Evolutionary conservation across 2,113 vertebrate species (phyloP).

Genomic region (Cryptomyrus ogoouensis): DNA sequence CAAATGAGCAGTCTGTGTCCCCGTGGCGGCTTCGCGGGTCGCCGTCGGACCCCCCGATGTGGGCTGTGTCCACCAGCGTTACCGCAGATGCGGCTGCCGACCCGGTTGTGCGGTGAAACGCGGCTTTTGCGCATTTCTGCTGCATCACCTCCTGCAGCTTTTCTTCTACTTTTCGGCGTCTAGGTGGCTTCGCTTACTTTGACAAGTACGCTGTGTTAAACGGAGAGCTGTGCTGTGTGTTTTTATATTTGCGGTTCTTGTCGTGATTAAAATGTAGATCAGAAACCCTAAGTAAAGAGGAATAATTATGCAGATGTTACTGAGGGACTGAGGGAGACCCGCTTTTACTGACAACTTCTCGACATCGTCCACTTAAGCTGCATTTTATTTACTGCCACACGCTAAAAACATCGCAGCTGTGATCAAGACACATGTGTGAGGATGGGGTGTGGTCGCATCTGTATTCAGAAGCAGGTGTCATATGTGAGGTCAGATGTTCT

Average conservation of each 20-base stretch:
- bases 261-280: not conserved
- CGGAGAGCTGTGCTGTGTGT: not conserved
- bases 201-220: not conserved
- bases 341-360: not conserved
- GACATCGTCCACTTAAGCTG: not conserved
- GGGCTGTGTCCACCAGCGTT: not conserved
- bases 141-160: not conserved
- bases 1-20: not conserved
- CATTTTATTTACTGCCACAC: not conserved
- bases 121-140: not conserved
- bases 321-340: not conserved
- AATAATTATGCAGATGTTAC: not conserved
- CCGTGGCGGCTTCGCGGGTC: not conserved
- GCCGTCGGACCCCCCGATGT: not conserved
- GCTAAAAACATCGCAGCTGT: not conserved
- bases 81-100: not conserved
- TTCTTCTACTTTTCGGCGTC: not conserved
- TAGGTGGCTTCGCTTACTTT: not conserved
- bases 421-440: not conserved
- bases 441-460: not conserved
- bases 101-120: not conserved
- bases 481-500: not conserved
- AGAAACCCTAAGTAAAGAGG: not conserved
- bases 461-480: not conserved
- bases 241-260: not conserved